Conservation (phyloP, 1,140 invertebrate species). For the Dreissena rostriformis region DNA sequence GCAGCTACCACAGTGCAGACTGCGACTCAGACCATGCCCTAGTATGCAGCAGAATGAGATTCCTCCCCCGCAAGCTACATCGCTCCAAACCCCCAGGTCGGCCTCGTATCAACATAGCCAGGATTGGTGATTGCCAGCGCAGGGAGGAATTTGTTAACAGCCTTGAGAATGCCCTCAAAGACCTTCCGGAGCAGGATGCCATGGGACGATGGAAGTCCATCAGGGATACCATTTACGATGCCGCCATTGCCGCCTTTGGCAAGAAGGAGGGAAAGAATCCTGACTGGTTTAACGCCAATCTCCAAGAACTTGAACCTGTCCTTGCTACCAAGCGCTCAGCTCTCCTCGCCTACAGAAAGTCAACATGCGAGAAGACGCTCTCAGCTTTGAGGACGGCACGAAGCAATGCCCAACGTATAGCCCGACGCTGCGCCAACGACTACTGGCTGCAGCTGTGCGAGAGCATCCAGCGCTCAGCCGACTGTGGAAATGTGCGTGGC, state of each 20-base stretch:
- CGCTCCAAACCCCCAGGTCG: too few relatives aligned
- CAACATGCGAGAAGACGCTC: slow-evolving; percentile 3
- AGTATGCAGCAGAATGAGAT: too few relatives aligned
- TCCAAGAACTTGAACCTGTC: slow-evolving; percentile 8
- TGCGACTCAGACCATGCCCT: too few relatives aligned
- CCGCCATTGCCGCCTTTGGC: not conserved
- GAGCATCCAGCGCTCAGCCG: slow-evolving; percentile 4
- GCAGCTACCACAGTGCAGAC: too few relatives aligned
- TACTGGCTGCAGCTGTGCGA: not conserved
- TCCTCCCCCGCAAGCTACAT: too few relatives aligned
- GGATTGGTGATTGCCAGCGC: too few relatives aligned
- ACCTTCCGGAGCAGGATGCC: too few relatives aligned
- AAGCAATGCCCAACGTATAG: not conserved
- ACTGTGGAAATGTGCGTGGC: slow-evolving; percentile 13
- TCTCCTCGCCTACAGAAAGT: not conserved
- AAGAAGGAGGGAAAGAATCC: not conserved
- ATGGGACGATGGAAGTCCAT: too few relatives aligned
- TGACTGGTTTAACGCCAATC: slow-evolving; percentile 4
- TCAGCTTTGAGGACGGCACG: not conserved
- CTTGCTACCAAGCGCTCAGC: not conserved
- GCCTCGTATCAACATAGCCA: too few relatives aligned
- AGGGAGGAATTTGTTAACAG: too few relatives aligned
- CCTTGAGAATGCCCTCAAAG: too few relatives aligned
- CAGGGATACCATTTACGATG: too few relatives aligned
- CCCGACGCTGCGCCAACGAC: slow-evolving; percentile 10